Evolutionary conservation across 1,140 invertebrate genomes (phyloP).

Genomic region (Schlechtendalia chinensis): DNA sequence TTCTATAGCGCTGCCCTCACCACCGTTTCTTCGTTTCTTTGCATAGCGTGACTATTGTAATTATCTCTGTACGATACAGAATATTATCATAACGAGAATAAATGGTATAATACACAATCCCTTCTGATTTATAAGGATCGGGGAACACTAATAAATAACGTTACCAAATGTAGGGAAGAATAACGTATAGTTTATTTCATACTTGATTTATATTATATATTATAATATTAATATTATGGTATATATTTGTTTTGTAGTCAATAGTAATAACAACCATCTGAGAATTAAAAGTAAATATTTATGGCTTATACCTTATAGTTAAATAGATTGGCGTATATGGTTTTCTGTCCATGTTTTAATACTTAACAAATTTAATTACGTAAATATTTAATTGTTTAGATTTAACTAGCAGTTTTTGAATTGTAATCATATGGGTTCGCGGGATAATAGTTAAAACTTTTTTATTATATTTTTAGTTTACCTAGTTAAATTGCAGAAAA

Average conservation of each 20-base stretch:
- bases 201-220: slow-evolving; percentile 10
- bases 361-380: too few species aligned
- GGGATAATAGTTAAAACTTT: neutral
- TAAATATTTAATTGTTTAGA: too few species aligned
- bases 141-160: neutral
- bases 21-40: too few species aligned
- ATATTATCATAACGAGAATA: too few species aligned
- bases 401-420: neutral
- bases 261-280: slow-evolving; percentile 15
- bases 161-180: neutral
- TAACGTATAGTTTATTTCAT: slow-evolving; percentile 11
- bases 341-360: neutral
- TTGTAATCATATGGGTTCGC: neutral
- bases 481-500: neutral
- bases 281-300: neutral
- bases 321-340: too few species aligned
- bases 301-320: too few species aligned
- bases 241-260: slow-evolving; percentile 25
- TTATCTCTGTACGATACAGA: too few species aligned
- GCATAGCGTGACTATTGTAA: too few species aligned
- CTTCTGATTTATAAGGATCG: too few species aligned
- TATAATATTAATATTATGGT: too few species aligned
- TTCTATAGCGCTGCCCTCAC: too few species aligned
- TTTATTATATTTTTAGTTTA: neutral
- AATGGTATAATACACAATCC: too few species aligned